Percentiles rank a stretch among this genome's conserved stretches.
Evolutionary conservation across 2,113 vertebrate species (phyloP).

Genomic region (Bucco capensis): DNA sequence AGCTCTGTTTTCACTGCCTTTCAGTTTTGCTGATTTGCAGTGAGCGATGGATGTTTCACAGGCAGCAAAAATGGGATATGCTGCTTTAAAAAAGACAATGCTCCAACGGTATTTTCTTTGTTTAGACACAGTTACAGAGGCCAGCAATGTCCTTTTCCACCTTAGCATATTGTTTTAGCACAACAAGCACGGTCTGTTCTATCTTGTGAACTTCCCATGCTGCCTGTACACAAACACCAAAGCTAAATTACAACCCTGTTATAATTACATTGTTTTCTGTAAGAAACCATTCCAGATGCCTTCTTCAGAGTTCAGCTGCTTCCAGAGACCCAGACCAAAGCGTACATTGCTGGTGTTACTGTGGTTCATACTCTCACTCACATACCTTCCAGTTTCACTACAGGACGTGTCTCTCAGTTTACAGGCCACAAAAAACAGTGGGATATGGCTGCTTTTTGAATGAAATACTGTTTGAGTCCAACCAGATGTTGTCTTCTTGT

Average conservation of each 20-base stretch:
- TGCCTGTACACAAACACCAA: neutral
- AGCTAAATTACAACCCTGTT: neutral
- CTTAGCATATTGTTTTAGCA: neutral
- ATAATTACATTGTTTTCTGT: neutral
- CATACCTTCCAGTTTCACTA: neutral
- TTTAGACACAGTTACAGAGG: neutral
- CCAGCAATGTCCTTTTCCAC: neutral
- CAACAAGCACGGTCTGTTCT: neutral
- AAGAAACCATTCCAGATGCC: neutral
- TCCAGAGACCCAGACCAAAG: neutral
- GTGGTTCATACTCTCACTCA: neutral
- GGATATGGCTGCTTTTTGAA: neutral
- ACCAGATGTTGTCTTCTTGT: neutral
- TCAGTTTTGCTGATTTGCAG: neutral
- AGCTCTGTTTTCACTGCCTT: neutral
- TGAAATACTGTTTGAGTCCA: too few relatives aligned
- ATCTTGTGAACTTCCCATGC: neutral
- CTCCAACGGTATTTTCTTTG: neutral
- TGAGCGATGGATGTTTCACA: neutral
- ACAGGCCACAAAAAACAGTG: neutral
- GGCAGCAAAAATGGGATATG: neutral
- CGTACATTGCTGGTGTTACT: neutral
- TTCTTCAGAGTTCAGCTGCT: neutral
- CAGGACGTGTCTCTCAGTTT: neutral
- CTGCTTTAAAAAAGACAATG: neutral